Evolutionary conservation across 2,888 invertebrate genomes (phyloP), one percentile per base, ranked within the genome.

Genomic region (Ommatoiulus sabulosus): DNA sequence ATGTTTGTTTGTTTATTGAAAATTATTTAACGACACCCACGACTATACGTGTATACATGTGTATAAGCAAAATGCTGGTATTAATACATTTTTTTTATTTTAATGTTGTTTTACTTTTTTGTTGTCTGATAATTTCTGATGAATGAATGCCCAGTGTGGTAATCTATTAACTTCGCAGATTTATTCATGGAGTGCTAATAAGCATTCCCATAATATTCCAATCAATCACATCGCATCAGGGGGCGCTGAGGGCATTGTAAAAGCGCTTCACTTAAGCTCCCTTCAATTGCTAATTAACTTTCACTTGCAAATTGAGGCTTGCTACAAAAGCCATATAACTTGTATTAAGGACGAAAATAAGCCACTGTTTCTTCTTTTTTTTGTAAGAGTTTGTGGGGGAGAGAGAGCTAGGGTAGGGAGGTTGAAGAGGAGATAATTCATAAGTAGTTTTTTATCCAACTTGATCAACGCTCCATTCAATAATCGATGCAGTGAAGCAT

Each of bases 281-380:
- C 72, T 72, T 72, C 72, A 72, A 72, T 72, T 72, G 24, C 72
- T 72, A 72, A 72, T 72, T 72, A 72, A 72, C 72, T 72, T 72
- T 72, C 24, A 72, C 72, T 72, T 72, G 72, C 72, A 72, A 72
- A 72, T 72, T 24, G 72, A 72, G 72, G 72, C 72, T 72, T 72
- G n/a, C n/a, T 8, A 24, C 72, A 72, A 24, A 24, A 72, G 72
- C 72, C 72, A 72, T 72, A 72, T 24, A 72, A 72, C 72, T 72
- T 24, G 72, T 72, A 24, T 72, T 72, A 72, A 24, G 72, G 8
- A 72, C 24, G 24, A 72, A 72, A 72, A 35, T 35, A 72, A 72
- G 24, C 72, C 24, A 8, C n/a, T 63, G 7, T 24, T 72, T 35
- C 12, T 63, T 63, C n/a, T 20, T 63, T 46, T 52, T 52, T 52